phyloP scores from a whole-genome alignment of 2,888 invertebrate species.

The Nymphalis c-album region DNA sequence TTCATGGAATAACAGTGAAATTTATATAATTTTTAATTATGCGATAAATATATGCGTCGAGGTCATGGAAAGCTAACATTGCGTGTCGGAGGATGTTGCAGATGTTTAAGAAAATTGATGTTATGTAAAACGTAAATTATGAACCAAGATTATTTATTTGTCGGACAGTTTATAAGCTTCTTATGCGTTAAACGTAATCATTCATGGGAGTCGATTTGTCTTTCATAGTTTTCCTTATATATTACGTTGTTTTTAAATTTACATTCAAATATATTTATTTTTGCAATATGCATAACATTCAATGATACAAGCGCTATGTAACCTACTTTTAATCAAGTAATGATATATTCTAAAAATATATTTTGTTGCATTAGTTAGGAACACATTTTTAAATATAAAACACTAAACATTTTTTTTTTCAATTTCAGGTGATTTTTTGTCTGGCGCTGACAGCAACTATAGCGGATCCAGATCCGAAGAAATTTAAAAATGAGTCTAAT shows the following conservation, averaged over 20 bases:
- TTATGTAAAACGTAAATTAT: not conserved
- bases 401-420: not conserved
- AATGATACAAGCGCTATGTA: no score
- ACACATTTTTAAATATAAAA: not conserved
- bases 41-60: constrained; percentile 8
- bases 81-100: constrained; percentile 1
- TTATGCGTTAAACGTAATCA: not conserved
- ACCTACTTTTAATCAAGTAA: no score
- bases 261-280: no score
- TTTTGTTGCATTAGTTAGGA: not conserved
- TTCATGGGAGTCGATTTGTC: no score
- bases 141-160: not conserved
- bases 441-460: constrained; percentile 50
- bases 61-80: constrained; percentile 11
- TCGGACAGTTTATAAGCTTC: not conserved
- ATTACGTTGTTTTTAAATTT: no score
- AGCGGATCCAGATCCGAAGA: constrained; percentile 72
- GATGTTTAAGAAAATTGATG: not conserved
- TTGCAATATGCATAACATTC: no score
- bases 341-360: no score
- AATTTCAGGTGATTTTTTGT: constrained; percentile 68
- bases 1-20: constrained; percentile 11
- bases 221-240: no score
- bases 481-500: constrained; percentile 61
- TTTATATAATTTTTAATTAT: constrained; percentile 22